Conservation (phyloP, 2,113 vertebrate genomes). For the Xenus cinereus region DNA sequence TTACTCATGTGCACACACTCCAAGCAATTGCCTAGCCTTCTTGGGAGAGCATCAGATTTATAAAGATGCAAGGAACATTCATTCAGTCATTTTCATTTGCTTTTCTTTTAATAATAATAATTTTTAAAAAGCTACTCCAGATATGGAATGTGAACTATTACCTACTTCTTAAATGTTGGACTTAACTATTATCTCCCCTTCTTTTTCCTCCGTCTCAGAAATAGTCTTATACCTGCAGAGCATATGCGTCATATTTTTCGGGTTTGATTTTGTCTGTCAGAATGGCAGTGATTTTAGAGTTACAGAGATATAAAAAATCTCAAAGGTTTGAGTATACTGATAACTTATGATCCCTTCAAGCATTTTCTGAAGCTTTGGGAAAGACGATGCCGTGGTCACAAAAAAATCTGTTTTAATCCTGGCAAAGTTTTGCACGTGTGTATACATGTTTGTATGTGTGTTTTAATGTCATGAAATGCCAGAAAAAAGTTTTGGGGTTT, state of each 20-base stretch:
- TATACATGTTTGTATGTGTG: background rate
- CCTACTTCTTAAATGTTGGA: background rate
- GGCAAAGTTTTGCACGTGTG: background rate
- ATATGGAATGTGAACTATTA: conserved; percentile 13
- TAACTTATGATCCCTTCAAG: background rate
- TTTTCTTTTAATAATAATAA: conserved; percentile 7
- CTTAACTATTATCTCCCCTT: background rate
- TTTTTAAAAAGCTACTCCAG: background rate
- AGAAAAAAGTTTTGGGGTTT: conserved; percentile 12
- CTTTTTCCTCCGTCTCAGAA: background rate
- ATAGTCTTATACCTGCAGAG: background rate
- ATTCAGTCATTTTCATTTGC: conserved; percentile 24
- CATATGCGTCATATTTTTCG: background rate
- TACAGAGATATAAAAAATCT: background rate
- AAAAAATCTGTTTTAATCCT: background rate
- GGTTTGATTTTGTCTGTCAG: background rate
- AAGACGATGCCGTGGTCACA: background rate
- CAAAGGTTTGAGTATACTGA: background rate
- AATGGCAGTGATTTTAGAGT: background rate
- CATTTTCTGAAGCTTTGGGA: background rate
- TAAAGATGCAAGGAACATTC: conserved; percentile 4
- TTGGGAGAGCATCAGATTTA: conserved; percentile 19
- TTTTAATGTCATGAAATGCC: conserved; percentile 15
- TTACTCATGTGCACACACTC: background rate
- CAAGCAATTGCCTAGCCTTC: background rate